phyloP scores from a whole-genome alignment of 2,888 invertebrate genomes.

The Ochlodes sylvanus region DNA sequence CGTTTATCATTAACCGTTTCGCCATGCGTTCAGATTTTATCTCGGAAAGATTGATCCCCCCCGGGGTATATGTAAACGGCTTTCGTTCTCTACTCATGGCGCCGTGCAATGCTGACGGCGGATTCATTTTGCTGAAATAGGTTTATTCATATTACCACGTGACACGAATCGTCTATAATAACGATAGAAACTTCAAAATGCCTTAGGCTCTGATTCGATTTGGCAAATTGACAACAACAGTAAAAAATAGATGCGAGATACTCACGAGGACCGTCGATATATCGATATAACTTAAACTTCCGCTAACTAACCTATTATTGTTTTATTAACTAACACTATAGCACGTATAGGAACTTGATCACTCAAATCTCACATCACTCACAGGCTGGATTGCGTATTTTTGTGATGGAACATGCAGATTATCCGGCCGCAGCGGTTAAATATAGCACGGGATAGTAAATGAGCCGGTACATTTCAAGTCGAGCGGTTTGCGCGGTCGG shows the following conservation, averaged over 20 bases:
- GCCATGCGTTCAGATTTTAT: slow-evolving; percentile 96
- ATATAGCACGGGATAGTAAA: slow-evolving; percentile 75
- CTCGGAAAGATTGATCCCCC: slow-evolving; percentile 95
- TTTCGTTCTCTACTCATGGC: slow-evolving; percentile 97
- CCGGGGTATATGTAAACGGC: slow-evolving; percentile 97
- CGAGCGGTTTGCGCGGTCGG: slow-evolving; percentile 72
- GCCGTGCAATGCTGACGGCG: slow-evolving; percentile 94
- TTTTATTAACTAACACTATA: slow-evolving; percentile 57
- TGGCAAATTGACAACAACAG: slow-evolving; percentile 77
- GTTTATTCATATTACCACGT: slow-evolving; percentile 44
- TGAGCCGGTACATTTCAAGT: slow-evolving; percentile 72
- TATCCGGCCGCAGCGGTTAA: slow-evolving; percentile 80
- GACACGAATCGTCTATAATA: slow-evolving; percentile 4
- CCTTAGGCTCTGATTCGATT: slow-evolving; percentile 57
- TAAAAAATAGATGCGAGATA: slow-evolving; percentile 73
- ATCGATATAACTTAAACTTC: slow-evolving; percentile 70
- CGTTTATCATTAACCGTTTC: slow-evolving; percentile 86
- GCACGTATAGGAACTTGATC: slow-evolving; percentile 50
- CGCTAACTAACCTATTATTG: slow-evolving; percentile 54
- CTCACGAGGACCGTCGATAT: slow-evolving; percentile 70
- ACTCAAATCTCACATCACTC: slow-evolving; percentile 68
- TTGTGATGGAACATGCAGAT: slow-evolving; percentile 75
- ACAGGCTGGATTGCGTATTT: slow-evolving; percentile 67
- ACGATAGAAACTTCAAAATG: slow-evolving; percentile 54
- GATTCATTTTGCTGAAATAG: slow-evolving; percentile 85